phyloP scores from a whole-genome alignment of 2,113 vertebrate genomes.

The Herpailurus yagouaroundi region DNA sequence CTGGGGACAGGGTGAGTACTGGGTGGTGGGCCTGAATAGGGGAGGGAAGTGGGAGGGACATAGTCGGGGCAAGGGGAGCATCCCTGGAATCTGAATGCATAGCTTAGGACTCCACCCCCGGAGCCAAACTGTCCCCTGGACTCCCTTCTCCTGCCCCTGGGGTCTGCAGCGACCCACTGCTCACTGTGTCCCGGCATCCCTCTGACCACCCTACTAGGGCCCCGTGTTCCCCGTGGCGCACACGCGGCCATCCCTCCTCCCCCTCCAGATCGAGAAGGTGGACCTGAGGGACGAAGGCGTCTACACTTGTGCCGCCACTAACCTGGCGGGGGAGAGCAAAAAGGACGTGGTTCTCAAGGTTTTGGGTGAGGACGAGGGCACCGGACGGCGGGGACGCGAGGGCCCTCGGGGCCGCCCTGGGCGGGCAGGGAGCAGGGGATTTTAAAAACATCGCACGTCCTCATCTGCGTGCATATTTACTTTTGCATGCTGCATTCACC shows the following conservation, averaged over 20 bases:
- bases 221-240: rapidly evolving
- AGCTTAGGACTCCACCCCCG: background rate
- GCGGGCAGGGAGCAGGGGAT: rapidly evolving
- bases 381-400: rapidly evolving
- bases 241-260: background rate
- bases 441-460: background rate
- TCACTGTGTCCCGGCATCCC: rapidly evolving
- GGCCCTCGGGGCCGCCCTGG: background rate
- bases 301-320: slow-evolving; percentile 90
- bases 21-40: background rate
- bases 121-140: background rate
- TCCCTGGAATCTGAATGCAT: background rate
- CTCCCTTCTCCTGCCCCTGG: background rate
- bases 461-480: rapidly evolving
- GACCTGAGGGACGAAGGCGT: slow-evolving; percentile 85
- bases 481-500: background rate
- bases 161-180: background rate
- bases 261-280: slow-evolving; percentile 75
- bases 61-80: rapidly evolving
- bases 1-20: background rate
- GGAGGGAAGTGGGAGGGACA: background rate
- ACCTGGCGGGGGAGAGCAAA: slow-evolving; percentile 86
- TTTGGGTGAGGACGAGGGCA: slow-evolving; percentile 79
- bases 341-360: slow-evolving; percentile 84
- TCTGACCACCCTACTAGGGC: background rate